These are phyloP conservation scores for Miniopterus natalensis DNA, from an alignment of 2,113 vertebrate genomes.

Conservation along the genomic window DNA sequence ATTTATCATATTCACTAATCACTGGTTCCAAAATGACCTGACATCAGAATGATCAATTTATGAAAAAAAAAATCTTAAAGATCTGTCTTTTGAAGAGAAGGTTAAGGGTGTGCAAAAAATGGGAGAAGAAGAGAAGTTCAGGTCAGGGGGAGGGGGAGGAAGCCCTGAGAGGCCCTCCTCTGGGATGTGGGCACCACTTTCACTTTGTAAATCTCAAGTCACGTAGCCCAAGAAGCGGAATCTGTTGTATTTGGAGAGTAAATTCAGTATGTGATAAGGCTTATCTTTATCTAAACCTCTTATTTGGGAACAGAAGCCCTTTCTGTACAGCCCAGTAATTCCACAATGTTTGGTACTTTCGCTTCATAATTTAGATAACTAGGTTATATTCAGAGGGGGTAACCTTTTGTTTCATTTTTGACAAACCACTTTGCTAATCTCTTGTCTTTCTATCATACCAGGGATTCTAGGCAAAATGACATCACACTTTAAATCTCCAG, in stretches of 20 bases:
- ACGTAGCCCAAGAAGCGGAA: neutral
- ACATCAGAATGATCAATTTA: slow-evolving; percentile 85
- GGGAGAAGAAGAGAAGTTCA: slow-evolving; percentile 47
- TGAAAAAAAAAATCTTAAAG: slow-evolving; percentile 24
- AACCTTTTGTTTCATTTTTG: slow-evolving; percentile 36
- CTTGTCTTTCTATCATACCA: neutral
- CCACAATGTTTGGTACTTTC: neutral
- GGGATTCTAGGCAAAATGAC: neutral
- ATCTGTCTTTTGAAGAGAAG: slow-evolving; percentile 57
- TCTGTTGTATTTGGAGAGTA: slow-evolving; percentile 74
- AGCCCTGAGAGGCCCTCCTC: neutral
- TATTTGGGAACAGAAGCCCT: neutral
- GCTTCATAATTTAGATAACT: slow-evolving; percentile 16
- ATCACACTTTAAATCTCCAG: slow-evolving; percentile 70
- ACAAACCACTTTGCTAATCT: neutral
- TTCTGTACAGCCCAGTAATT: neutral
- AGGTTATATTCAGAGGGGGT: neutral
- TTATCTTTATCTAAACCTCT: neutral
- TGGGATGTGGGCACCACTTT: slow-evolving; percentile 48
- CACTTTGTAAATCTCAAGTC: slow-evolving; percentile 69
- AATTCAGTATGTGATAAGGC: slow-evolving; percentile 67
- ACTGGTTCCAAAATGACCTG: slow-evolving; percentile 80
- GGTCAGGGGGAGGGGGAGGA: neutral
- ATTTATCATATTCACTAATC: slow-evolving; percentile 86
- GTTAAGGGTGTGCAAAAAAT: slow-evolving; percentile 69